Evolutionary conservation across 2,888 invertebrate genomes (phyloP).

Genomic region (Drosophila borborema): DNA sequence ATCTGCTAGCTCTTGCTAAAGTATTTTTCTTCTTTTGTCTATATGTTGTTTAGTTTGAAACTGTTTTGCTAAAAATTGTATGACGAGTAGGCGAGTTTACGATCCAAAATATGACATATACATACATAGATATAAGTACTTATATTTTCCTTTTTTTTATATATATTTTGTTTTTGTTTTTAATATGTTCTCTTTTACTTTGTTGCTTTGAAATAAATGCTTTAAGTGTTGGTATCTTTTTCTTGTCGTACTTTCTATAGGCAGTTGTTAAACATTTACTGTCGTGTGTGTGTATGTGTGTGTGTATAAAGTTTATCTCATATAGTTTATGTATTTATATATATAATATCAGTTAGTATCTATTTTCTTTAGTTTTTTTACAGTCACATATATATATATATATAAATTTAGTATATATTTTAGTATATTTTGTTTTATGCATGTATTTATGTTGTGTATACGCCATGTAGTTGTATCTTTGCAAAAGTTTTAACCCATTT

Average conservation of each 20-base stretch:
- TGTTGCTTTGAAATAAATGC: conserved; percentile 67
- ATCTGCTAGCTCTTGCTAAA: conserved; percentile 14
- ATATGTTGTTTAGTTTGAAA: conserved; percentile 44
- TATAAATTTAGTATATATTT: conserved; percentile 32
- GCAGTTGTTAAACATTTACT: conserved; percentile 66
- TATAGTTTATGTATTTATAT: conserved; percentile 35
- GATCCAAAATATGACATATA: conserved; percentile 47
- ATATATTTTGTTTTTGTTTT: background rate
- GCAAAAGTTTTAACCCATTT: conserved; percentile 36
- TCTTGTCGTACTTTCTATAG: conserved; percentile 57
- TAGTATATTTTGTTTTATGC: conserved; percentile 22
- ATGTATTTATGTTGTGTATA: conserved; percentile 50
- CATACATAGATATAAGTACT: conserved; percentile 1
- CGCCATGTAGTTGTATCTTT: conserved; percentile 35
- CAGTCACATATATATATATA: conserved; percentile 61
- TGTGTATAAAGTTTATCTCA: conserved; percentile 53
- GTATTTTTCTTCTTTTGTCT: conserved; percentile 9
- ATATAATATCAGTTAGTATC: conserved; percentile 67
- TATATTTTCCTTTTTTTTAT: background rate
- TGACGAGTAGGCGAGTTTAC: conserved; percentile 76
- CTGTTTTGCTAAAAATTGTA: conserved; percentile 51
- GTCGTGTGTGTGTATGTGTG: conserved; percentile 23
- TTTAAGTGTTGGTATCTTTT: conserved; percentile 41
- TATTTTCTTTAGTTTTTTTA: conserved; percentile 52
- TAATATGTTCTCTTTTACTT: conserved; percentile 5